phyloP scores from a whole-genome alignment of 1,140 invertebrate genomes.

The Leguminivora glycinivorella region DNA sequence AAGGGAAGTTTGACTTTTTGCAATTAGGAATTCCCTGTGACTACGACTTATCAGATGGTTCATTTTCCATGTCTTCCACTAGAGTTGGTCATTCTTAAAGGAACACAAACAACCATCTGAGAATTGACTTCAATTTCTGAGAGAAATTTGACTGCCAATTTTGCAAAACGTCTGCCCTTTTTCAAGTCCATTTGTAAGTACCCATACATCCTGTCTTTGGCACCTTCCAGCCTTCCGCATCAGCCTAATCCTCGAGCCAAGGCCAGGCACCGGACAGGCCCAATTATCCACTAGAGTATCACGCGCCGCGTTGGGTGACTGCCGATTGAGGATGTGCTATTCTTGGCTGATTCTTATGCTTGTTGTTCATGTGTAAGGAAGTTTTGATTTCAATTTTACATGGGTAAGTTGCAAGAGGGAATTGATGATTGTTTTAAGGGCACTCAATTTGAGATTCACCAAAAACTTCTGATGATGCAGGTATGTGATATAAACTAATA shows the following conservation, averaged over 20 bases:
- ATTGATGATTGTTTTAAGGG: neutral
- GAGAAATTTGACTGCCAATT: too few relatives aligned
- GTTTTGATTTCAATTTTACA: neutral
- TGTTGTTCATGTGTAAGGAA: constrained; percentile 1
- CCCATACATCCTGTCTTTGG: neutral
- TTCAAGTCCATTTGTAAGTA: neutral
- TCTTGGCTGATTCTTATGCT: neutral
- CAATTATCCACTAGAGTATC: constrained; percentile 49
- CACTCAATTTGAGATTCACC: neutral
- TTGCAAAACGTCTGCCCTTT: neutral
- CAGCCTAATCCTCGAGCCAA: constrained; percentile 36
- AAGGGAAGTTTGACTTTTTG: too few relatives aligned
- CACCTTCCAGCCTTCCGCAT: constrained; percentile 9
- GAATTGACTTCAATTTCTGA: too few relatives aligned
- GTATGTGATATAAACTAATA: too few relatives aligned
- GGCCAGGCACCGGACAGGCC: constrained; percentile 50
- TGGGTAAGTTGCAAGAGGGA: neutral
- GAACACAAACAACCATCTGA: too few relatives aligned
- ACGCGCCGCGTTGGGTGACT: constrained; percentile 16
- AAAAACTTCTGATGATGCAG: too few relatives aligned
- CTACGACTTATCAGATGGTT: too few relatives aligned
- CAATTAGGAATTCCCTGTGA: too few relatives aligned
- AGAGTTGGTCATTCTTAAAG: too few relatives aligned
- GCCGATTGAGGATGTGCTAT: constrained; percentile 27
- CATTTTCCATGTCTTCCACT: too few relatives aligned